These are phyloP conservation scores for Lepidochrysops patricia DNA, from an alignment of 2,888 invertebrate species.

Conservation along the genomic window DNA sequence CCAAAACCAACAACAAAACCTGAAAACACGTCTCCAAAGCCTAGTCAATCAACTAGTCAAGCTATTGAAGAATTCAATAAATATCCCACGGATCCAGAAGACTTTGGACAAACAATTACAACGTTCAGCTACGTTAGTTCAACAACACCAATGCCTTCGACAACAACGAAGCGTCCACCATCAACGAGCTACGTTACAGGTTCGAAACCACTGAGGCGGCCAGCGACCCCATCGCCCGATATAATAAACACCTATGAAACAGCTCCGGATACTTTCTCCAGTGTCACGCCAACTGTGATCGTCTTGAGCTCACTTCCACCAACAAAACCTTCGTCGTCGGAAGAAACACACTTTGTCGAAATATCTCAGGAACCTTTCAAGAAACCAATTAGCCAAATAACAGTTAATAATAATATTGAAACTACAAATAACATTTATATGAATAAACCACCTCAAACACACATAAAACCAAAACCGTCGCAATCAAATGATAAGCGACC, in stretches of 20 bases:
- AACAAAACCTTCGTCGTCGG: slow-evolving; percentile 39
- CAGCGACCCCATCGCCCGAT: slow-evolving; percentile 43
- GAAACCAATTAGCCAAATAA: slow-evolving; percentile 67
- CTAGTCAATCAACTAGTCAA: slow-evolving; percentile 63
- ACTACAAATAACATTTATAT: slow-evolving; percentile 72
- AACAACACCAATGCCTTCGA: slow-evolving; percentile 43
- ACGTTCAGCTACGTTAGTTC: slow-evolving; percentile 58
- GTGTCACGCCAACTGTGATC: slow-evolving; percentile 66
- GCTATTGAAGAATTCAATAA: slow-evolving; percentile 61
- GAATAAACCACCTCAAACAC: slow-evolving; percentile 48
- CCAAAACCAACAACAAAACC: slow-evolving; percentile 33
- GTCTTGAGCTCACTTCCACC: slow-evolving; percentile 51
- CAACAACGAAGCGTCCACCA: slow-evolving; percentile 49
- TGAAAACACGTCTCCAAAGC: slow-evolving; percentile 47
- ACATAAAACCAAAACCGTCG: slow-evolving; percentile 42
- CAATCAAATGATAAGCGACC: slow-evolving; percentile 45
- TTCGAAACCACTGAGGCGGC: slow-evolving; percentile 64
- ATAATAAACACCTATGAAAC: slow-evolving; percentile 45
- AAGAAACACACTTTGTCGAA: slow-evolving; percentile 58
- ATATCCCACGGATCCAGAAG: slow-evolving; percentile 58
- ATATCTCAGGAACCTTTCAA: slow-evolving; percentile 70
- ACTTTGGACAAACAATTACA: slow-evolving; percentile 53
- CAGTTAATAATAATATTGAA: slow-evolving; percentile 76
- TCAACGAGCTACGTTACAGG: slow-evolving; percentile 68
- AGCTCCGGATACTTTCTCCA: slow-evolving; percentile 56